Evolutionary conservation across 2,888 invertebrate genomes (phyloP).

Genomic region (Asteroscopus sphinx): DNA sequence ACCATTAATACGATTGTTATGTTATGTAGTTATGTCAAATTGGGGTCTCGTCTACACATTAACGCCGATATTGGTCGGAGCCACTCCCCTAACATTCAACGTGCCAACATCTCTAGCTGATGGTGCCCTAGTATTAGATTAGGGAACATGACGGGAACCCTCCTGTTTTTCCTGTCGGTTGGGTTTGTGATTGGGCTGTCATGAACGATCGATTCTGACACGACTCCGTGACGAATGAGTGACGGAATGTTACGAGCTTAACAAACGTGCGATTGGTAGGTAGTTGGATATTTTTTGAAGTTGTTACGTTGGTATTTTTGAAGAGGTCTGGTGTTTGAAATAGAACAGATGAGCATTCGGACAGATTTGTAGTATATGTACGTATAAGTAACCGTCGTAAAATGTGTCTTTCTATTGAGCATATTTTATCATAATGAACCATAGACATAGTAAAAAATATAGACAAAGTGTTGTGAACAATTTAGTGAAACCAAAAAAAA

Average conservation of each 20-base stretch:
- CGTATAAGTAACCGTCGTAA: too few relatives aligned
- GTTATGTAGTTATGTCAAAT: slow-evolving; percentile 31
- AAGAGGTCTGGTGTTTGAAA: background rate
- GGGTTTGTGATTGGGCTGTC: slow-evolving; percentile 79
- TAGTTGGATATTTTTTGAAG: background rate
- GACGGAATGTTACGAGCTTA: slow-evolving; percentile 58
- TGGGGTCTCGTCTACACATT: slow-evolving; percentile 34
- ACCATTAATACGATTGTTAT: too few relatives aligned
- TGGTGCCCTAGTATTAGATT: slow-evolving; percentile 49
- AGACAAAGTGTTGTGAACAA: too few relatives aligned
- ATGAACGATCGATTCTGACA: slow-evolving; percentile 68
- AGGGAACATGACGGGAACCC: slow-evolving; percentile 46
- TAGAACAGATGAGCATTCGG: background rate
- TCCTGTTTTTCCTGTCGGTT: slow-evolving; percentile 65
- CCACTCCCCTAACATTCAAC: slow-evolving; percentile 40
- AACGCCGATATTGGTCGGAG: slow-evolving; percentile 36
- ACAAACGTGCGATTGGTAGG: slow-evolving; percentile 55
- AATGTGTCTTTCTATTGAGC: too few relatives aligned
- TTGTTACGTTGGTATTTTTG: background rate
- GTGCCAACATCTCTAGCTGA: slow-evolving; percentile 34
- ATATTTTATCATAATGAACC: too few relatives aligned
- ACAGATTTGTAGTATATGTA: too few relatives aligned
- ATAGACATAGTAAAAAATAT: too few relatives aligned
- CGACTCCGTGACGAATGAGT: slow-evolving; percentile 62
- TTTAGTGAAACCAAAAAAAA: too few relatives aligned